Conservation (phyloP, 92 coral and sea anemone species). For the Heteractis magnifica region DNA sequence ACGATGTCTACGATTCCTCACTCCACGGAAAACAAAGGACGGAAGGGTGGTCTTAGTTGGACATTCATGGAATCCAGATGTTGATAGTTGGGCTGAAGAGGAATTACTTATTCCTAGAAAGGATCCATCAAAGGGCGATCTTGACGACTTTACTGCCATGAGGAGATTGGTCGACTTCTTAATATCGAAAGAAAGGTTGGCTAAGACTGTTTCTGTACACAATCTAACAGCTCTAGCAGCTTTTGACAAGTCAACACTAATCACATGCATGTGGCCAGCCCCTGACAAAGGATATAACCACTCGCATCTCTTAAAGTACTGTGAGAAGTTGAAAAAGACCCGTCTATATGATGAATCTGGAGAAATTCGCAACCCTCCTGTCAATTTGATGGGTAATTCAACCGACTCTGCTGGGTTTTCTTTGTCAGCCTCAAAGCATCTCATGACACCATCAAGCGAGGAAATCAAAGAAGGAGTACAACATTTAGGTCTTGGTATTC, state of each 20-base stretch:
- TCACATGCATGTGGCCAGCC: slow-evolving; percentile 42
- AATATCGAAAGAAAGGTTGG: slow-evolving; percentile 25
- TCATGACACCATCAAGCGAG: slow-evolving; percentile 7
- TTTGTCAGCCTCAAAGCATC: slow-evolving; percentile 2
- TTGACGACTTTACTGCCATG: slow-evolving; percentile 41
- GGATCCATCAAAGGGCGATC: slow-evolving; percentile 35
- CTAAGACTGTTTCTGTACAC: slow-evolving; percentile 42
- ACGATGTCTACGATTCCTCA: slow-evolving; percentile 31
- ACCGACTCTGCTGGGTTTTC: slow-evolving; percentile 10
- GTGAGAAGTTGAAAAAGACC: slow-evolving; percentile 27
- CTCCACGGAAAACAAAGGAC: slow-evolving; percentile 10
- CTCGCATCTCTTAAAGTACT: slow-evolving; percentile 39
- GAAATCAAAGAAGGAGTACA: neutral
- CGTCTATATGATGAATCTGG: slow-evolving; percentile 28
- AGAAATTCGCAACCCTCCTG: slow-evolving; percentile 4
- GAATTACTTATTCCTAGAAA: slow-evolving; percentile 22
- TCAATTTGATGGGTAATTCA: slow-evolving; percentile 19
- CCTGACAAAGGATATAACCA: slow-evolving; percentile 40
- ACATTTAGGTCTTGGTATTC: neutral
- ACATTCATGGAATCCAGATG: slow-evolving; percentile 41
- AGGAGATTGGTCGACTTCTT: slow-evolving; percentile 27
- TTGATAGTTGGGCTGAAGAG: slow-evolving; percentile 25
- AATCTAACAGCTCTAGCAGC: slow-evolving; percentile 30
- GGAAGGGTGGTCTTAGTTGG: slow-evolving; percentile 42
- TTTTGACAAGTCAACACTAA: neutral